Percentiles rank a stretch among this genome's conserved stretches.
phyloP scores from a whole-genome alignment of 1,140 invertebrate genomes.

The Scylla paramamosain region DNA sequence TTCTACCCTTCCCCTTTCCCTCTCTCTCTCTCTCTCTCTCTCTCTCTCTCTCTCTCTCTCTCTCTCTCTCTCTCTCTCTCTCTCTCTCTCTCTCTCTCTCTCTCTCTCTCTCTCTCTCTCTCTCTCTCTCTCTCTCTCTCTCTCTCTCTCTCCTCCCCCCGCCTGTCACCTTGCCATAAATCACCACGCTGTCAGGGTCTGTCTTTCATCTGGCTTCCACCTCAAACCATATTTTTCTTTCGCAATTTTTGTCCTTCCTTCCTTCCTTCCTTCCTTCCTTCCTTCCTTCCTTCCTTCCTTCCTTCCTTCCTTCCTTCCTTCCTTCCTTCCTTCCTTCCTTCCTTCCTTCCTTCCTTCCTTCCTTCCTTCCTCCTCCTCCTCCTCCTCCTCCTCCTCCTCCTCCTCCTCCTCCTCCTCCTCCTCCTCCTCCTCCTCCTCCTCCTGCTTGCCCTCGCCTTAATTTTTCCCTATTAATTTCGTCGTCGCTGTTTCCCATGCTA shows the following conservation, averaged over 20 bases:
- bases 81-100: no score
- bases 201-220: neutral
- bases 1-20: no score
- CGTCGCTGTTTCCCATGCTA: no score
- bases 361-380: neutral
- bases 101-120: neutral
- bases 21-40: no score
- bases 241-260: neutral
- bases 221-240: neutral
- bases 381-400: no score
- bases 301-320: neutral
- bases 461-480: no score
- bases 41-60: no score
- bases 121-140: conserved; percentile 46
- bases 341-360: neutral
- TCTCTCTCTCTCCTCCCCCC: conserved; percentile 26
- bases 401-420: neutral
- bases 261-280: neutral
- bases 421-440: no score
- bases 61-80: no score
- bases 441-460: no score
- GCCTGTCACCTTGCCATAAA: neutral
- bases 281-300: neutral
- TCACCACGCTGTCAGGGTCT: neutral
- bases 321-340: neutral